A percentile compares a stretch with the other conserved stretches of the same genome.
Evolutionary conservation across 2,113 vertebrate genomes (phyloP).

Genomic region (Pristiophorus japonicus): DNA sequence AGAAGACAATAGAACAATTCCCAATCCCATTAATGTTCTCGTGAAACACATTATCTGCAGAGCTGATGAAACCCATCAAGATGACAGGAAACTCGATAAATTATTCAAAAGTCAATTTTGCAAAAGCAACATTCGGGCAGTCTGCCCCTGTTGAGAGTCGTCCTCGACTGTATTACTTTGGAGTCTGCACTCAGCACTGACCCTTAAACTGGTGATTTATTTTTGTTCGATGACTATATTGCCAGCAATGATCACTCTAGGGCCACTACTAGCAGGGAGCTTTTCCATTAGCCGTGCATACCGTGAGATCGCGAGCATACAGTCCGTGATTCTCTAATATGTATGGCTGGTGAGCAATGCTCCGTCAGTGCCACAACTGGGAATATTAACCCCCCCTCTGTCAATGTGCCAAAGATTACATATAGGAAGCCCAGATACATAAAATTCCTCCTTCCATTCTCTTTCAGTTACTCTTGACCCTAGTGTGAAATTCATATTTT

Average conservation of each 20-base stretch:
- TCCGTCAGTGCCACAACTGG: not conserved
- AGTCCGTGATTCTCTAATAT: not conserved
- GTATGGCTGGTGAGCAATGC: not conserved
- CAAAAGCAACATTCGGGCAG: not conserved
- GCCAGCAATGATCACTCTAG: not conserved
- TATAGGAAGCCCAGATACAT: not conserved
- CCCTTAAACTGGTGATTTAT: not conserved
- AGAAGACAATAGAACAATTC: not conserved
- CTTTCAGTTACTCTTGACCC: not conserved
- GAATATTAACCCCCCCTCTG: not conserved
- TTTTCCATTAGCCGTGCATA: not conserved
- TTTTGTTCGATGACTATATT: not conserved
- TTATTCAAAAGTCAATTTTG: conserved; percentile 18
- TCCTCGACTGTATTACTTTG: not conserved
- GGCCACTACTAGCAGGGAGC: not conserved
- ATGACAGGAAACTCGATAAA: not conserved
- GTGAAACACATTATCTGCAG: not conserved
- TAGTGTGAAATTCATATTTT: not conserved
- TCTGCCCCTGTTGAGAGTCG: not conserved
- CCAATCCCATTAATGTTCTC: not conserved
- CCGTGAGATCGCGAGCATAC: not conserved
- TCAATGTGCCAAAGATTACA: not conserved
- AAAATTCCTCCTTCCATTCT: not conserved
- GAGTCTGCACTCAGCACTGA: not conserved
- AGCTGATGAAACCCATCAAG: not conserved